Percentiles rank a stretch among this genome's conserved stretches.
These are phyloP conservation scores for Cephus sareptanus DNA, from an alignment of 2,888 invertebrate genomes.

Conservation along the genomic window DNA sequence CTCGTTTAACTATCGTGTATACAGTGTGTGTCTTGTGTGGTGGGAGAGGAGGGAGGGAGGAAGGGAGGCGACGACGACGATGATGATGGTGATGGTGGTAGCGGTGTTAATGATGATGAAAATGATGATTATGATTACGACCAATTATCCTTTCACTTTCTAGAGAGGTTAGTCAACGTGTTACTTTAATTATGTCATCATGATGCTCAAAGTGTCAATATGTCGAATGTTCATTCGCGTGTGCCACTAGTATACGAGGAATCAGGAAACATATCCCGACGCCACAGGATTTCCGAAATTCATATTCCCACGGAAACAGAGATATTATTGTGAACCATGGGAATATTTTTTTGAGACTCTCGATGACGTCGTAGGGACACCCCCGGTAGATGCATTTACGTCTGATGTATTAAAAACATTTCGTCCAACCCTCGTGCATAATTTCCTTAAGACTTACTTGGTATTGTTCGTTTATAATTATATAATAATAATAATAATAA, in stretches of 20 bases:
- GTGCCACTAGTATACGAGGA: neutral
- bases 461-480: slow-evolving; percentile 26
- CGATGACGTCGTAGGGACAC: neutral
- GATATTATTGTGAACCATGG: neutral
- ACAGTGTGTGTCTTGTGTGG: slow-evolving; percentile 11
- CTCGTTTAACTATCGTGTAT: slow-evolving; percentile 19
- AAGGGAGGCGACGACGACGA: too few relatives aligned
- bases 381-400: neutral
- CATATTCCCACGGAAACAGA: neutral
- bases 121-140: neutral
- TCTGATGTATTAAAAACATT: neutral
- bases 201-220: neutral
- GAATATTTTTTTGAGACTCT: neutral
- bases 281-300: neutral
- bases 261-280: neutral
- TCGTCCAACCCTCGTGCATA: neutral
- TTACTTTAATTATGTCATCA: neutral
- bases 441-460: neutral
- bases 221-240: neutral
- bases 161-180: neutral
- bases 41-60: neutral
- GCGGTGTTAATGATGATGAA: too few relatives aligned
- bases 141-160: neutral
- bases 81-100: neutral
- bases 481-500: slow-evolving; percentile 36